Conservation (phyloP, 2,888 invertebrate species). For the Cheilosia soror region DNA sequence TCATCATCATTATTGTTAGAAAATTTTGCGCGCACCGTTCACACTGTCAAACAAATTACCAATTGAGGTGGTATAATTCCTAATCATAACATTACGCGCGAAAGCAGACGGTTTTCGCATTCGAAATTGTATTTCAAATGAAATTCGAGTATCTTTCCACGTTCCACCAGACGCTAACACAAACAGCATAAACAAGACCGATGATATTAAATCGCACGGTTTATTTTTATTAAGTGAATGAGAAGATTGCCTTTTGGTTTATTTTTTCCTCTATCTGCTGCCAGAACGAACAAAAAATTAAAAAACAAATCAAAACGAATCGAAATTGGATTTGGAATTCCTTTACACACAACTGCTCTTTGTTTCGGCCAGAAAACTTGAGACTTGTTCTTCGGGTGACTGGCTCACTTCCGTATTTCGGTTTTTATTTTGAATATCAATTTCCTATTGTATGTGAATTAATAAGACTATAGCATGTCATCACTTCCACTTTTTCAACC, state of each 20-base stretch:
- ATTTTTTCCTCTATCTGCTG: slow-evolving; percentile 20
- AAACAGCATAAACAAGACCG: slow-evolving; percentile 14
- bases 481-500: slow-evolving; percentile 36
- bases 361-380: slow-evolving; percentile 4
- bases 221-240: slow-evolving; percentile 55
- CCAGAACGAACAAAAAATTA: slow-evolving; percentile 6
- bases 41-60: slow-evolving; percentile 34
- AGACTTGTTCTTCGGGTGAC: slow-evolving; percentile 14
- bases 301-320: slow-evolving; percentile 26
- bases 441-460: slow-evolving; percentile 15
- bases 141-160: slow-evolving; percentile 29
- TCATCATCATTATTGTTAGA: slow-evolving; percentile 64
- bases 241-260: slow-evolving; percentile 30
- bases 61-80: slow-evolving; percentile 35
- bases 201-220: slow-evolving; percentile 35
- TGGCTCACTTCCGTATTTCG: slow-evolving; percentile 47
- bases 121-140: slow-evolving; percentile 33
- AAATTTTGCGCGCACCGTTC: slow-evolving; percentile 55
- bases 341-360: slow-evolving; percentile 32
- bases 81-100: slow-evolving; percentile 61
- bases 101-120: slow-evolving; percentile 12
- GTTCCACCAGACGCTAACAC: slow-evolving; percentile 13
- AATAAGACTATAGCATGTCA: slow-evolving; percentile 22
- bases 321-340: slow-evolving; percentile 40
- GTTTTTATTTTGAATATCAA: slow-evolving; percentile 21